Percentiles rank a stretch among this genome's conserved stretches.
These are phyloP conservation scores for Rafetus swinhoei DNA, from an alignment of 2,113 vertebrate species.

Conservation along the genomic window DNA sequence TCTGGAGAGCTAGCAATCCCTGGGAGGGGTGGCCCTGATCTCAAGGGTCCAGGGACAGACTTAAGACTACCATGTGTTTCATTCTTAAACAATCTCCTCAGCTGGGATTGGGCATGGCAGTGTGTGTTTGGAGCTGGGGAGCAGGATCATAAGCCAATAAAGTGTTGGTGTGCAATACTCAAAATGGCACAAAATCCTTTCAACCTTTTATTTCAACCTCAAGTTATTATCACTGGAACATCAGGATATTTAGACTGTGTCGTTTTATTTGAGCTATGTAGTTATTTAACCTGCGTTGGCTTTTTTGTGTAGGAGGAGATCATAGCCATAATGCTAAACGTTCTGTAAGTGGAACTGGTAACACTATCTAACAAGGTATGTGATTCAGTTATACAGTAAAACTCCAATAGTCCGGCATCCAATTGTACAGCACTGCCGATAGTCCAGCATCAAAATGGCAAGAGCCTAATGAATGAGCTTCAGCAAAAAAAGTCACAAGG, in stretches of 20 bases:
- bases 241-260: neutral
- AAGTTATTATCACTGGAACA: neutral
- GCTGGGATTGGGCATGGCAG: neutral
- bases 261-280: neutral
- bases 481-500: too few species aligned
- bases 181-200: fast-evolving
- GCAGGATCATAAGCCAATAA: neutral
- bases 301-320: neutral
- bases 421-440: too few species aligned
- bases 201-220: neutral
- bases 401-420: too few species aligned
- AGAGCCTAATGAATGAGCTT: too few species aligned
- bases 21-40: neutral
- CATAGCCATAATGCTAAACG: neutral
- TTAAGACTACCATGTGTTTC: neutral
- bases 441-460: too few species aligned
- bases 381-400: too few species aligned
- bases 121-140: neutral
- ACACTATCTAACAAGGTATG: neutral
- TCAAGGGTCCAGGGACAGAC: neutral
- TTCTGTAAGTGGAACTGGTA: neutral
- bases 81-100: neutral
- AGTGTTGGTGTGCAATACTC: fast-evolving
- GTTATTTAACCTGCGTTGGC: neutral
- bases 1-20: neutral